Evolutionary conservation across 1,140 invertebrate genomes (phyloP).

Genomic region (Lordiphosa stackelbergi): DNA sequence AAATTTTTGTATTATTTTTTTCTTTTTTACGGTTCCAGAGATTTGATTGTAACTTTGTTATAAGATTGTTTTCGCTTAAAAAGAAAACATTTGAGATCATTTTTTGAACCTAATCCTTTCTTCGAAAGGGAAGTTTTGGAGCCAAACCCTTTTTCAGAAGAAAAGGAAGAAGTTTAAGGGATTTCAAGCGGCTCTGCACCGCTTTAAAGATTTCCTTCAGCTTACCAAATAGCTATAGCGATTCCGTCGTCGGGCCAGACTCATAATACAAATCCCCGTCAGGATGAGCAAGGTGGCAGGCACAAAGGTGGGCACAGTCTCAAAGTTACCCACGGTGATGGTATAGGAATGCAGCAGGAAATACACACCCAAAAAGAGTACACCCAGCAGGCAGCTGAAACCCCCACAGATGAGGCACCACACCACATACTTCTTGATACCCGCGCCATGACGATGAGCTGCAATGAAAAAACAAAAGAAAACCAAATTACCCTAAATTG

Average conservation of each 20-base stretch:
- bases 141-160: too few relatives aligned
- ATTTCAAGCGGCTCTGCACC: too few relatives aligned
- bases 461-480: background rate
- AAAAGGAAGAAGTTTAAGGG: too few relatives aligned
- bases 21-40: too few relatives aligned
- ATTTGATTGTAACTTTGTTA: too few relatives aligned
- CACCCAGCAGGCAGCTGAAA: constrained; percentile 84
- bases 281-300: constrained; percentile 89
- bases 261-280: constrained; percentile 90
- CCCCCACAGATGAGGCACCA: constrained; percentile 86
- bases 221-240: constrained; percentile 91
- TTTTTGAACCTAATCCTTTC: too few relatives aligned
- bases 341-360: constrained; percentile 87
- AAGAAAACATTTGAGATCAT: too few relatives aligned
- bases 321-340: constrained; percentile 87
- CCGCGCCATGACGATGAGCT: constrained; percentile 72
- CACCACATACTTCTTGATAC: constrained; percentile 84
- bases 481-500: background rate
- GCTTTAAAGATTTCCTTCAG: too few relatives aligned
- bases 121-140: too few relatives aligned
- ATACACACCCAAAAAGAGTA: constrained; percentile 86
- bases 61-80: too few relatives aligned
- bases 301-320: constrained; percentile 90
- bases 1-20: too few relatives aligned
- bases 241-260: constrained; percentile 88